Conservation (phyloP, 2,113 vertebrate species). For the Callospermophilus lateralis region DNA sequence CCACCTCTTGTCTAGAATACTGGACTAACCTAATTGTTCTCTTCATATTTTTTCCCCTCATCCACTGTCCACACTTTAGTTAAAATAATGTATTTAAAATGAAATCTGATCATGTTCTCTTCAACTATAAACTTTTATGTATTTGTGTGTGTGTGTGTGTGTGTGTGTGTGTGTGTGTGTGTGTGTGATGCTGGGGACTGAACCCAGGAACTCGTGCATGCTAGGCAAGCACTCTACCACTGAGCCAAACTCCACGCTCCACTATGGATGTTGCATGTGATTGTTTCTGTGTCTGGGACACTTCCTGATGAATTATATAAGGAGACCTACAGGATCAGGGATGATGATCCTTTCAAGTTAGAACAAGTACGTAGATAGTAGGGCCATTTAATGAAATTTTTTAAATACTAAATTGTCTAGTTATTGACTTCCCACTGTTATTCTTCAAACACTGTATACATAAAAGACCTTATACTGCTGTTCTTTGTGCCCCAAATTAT, state of each 20-base stretch:
- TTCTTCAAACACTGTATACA: background rate
- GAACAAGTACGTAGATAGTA: background rate
- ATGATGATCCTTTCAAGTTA: background rate
- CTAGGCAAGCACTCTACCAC: background rate
- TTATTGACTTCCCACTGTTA: background rate
- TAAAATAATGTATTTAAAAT: background rate
- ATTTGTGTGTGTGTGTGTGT: background rate
- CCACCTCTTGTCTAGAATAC: background rate
- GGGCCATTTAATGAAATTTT: background rate
- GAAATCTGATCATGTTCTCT: background rate
- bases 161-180: no score
- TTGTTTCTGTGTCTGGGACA: background rate
- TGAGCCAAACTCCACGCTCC: background rate
- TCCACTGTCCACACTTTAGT: background rate
- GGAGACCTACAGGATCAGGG: background rate
- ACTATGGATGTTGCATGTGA: background rate
- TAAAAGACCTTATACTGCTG: background rate
- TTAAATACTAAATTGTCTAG: background rate
- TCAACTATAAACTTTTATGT: background rate
- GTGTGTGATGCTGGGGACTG: background rate
- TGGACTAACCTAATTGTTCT: background rate
- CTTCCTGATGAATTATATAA: background rate
- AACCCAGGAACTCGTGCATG: background rate
- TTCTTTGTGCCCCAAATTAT: background rate
- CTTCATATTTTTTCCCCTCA: background rate